Conservation (phyloP, 2,797 vertebrate genomes). For the Hapalemur alaotrensis region DNA sequence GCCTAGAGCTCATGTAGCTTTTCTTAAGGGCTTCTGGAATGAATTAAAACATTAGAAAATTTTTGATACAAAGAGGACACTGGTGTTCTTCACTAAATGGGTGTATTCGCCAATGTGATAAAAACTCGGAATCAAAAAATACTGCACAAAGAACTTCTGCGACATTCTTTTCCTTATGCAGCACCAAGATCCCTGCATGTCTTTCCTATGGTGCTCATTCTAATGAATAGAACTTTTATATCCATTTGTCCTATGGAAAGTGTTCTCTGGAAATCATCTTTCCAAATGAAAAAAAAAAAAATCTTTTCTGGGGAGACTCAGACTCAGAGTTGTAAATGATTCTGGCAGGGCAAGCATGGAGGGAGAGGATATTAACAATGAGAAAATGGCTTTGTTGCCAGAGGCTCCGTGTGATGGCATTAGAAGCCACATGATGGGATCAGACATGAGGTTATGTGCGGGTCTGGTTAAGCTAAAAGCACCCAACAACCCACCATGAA, state of each 20-base stretch:
- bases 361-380: slow-evolving; percentile 63
- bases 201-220: not conserved
- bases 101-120: not conserved
- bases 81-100: not conserved
- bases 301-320: slow-evolving; percentile 62
- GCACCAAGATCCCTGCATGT: not conserved
- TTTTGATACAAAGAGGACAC: not conserved
- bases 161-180: not conserved
- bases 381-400: slow-evolving; percentile 70
- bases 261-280: slow-evolving; percentile 59
- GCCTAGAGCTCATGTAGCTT: not conserved
- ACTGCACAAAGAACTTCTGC: not conserved
- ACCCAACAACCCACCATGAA: not conserved
- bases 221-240: not conserved
- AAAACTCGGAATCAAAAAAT: not conserved
- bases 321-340: slow-evolving; percentile 42
- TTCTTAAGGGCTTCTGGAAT: not conserved
- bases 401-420: slow-evolving; percentile 60
- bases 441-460: slow-evolving; percentile 31
- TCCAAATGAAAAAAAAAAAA: not conserved
- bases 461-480: slow-evolving; percentile 71
- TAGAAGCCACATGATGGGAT: slow-evolving; percentile 69
- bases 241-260: not conserved
- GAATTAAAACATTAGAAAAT: slow-evolving; percentile 3
- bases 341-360: slow-evolving; percentile 64